These are phyloP conservation scores for Neuroscelio doddi DNA, from an alignment of 2,888 invertebrate species.

Conservation along the genomic window DNA sequence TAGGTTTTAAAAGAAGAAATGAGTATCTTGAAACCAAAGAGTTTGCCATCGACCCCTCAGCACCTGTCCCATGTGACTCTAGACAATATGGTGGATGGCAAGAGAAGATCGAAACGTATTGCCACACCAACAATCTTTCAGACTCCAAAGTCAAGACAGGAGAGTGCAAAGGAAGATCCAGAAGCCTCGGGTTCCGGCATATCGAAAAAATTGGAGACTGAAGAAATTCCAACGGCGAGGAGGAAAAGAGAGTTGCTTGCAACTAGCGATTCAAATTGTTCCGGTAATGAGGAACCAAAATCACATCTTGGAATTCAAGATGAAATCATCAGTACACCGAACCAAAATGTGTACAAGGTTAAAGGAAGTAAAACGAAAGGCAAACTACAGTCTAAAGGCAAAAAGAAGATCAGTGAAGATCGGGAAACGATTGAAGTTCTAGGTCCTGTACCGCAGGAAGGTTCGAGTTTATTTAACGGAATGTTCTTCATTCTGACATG, in stretches of 20 bases:
- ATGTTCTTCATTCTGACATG: constrained; percentile 77
- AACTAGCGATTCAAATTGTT: constrained; percentile 54
- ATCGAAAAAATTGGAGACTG: constrained; percentile 26
- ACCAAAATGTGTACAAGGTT: constrained; percentile 39
- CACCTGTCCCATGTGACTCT: constrained; percentile 57
- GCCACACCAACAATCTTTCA: constrained; percentile 35
- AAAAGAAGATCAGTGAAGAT: constrained; percentile 73
- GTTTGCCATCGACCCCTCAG: constrained; percentile 56
- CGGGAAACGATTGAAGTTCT: constrained; percentile 73
- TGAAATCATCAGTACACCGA: constrained; percentile 57
- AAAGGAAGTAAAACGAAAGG: constrained; percentile 72
- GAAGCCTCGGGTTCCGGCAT: constrained; percentile 59
- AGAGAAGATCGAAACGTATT: constrained; percentile 57
- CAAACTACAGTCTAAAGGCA: constrained; percentile 72
- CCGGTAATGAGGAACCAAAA: constrained; percentile 44
- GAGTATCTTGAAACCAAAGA: constrained; percentile 36
- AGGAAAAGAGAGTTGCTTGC: no score
- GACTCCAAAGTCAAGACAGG: constrained; percentile 14
- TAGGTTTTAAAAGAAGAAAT: constrained; percentile 57
- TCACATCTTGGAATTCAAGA: constrained; percentile 52
- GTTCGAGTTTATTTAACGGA: constrained; percentile 74
- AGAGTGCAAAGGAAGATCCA: constrained; percentile 10
- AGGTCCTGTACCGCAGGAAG: constrained; percentile 74
- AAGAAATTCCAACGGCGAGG: no score
- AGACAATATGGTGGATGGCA: constrained; percentile 63